Conservation (phyloP, 2,797 vertebrate species). For the Calcarius lapponicus region DNA sequence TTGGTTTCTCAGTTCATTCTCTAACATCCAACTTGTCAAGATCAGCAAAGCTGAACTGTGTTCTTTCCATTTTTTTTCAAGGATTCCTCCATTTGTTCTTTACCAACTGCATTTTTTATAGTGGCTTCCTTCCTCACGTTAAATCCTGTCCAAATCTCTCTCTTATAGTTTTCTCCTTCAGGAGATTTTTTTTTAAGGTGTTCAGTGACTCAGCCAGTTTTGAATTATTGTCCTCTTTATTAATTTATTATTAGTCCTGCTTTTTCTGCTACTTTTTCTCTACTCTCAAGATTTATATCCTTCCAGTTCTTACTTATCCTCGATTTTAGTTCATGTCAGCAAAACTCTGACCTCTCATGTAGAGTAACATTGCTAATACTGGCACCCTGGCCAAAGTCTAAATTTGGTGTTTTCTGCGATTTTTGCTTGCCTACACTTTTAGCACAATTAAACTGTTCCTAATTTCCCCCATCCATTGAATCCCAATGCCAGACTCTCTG, state of each 20-base stretch:
- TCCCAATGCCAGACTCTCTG: not conserved
- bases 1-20: not conserved
- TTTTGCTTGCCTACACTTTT: not conserved
- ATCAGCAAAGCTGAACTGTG: not conserved
- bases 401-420: not conserved
- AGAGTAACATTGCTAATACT: not conserved
- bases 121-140: conserved; percentile 16
- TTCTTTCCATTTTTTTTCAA: not conserved
- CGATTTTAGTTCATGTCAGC: not conserved
- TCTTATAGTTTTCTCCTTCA: not conserved
- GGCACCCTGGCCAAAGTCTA: not conserved
- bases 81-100: not conserved
- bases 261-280: not conserved
- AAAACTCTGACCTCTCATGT: not conserved
- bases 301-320: not conserved
- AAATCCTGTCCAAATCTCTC: not conserved
- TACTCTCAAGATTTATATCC: not conserved
- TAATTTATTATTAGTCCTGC: not conserved
- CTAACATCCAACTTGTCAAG: not conserved
- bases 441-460: not conserved
- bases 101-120: not conserved
- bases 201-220: not conserved
- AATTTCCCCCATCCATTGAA: not conserved
- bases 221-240: not conserved
- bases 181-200: not conserved